Evolutionary conservation across 2,797 vertebrate species (phyloP), one percentile per base, ranked within the genome.

Genomic region (Calcarius lapponicus): DNA sequence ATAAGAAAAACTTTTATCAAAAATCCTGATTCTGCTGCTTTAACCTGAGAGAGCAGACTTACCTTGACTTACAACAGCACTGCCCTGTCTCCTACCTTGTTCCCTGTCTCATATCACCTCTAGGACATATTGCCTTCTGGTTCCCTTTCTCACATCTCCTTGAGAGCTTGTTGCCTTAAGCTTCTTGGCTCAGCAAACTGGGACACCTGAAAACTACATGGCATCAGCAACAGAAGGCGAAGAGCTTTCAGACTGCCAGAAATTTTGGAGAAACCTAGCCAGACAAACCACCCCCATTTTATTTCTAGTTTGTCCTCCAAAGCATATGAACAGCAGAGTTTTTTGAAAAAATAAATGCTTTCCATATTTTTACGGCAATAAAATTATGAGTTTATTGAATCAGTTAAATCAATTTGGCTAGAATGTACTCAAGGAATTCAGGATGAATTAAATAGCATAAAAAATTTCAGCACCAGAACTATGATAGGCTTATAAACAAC

Each of bases 11-110:
- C 17, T 86, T 76, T 29, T 32, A 36, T 25, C 14, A 47, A 40
- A 56, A 86, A 48, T 36, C 9, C 36, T n/a, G 15, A 7, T 38
- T 75, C n/a, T 26, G 61, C 19, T 82, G 43, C 58, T 90, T 85
- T 73, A 62, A 38, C 61, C 56, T 51, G 29, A 62, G 58, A 71
- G 10, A 14, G 15, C 1, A 1, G 42, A 24, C 58, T 75, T 56
- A 42, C 43, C 29, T 18, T 47, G 11, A 38, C 36, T 48, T 57
- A 31, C 0, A 5, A 40, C 42, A 40, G 25, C 0, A 0, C 34
- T 67, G 50, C 19, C 19, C 21, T 17, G 1, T 58, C 18, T 84
- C 53, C 50, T 40, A 13, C 38, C 38, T 40, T 40, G 38, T 29
- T 61, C 32, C 16, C 24, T 69, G 61, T 76, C 54, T 61, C 34